phyloP scores from a whole-genome alignment of 2,113 vertebrate genomes.

The Gambusia holbrooki region DNA sequence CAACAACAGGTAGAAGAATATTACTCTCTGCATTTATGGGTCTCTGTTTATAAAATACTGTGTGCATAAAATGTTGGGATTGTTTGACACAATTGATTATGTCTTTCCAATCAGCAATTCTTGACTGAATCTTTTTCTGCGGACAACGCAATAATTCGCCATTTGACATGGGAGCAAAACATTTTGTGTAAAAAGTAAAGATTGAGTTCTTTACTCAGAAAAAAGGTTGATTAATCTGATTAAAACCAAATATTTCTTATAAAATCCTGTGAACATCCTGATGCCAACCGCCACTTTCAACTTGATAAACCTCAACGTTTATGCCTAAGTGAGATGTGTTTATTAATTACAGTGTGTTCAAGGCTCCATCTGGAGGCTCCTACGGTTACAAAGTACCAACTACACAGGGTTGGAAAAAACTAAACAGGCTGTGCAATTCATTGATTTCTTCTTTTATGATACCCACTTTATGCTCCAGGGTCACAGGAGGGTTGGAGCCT shows the following conservation, averaged over 20 bases:
- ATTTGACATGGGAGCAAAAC: not conserved
- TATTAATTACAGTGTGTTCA: not conserved
- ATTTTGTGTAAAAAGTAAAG: not conserved
- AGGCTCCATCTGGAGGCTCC: not conserved
- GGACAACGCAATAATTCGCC: not conserved
- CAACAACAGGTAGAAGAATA: constrained; percentile 89
- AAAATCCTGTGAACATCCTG: not conserved
- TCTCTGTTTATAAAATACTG: not conserved
- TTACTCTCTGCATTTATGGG: not conserved
- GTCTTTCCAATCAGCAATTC: no score
- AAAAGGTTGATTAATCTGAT: not conserved
- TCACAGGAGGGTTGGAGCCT: not conserved
- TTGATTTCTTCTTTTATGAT: not conserved
- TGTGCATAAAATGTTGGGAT: no score
- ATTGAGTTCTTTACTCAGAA: not conserved
- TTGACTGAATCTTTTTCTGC: no score
- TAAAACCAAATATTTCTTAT: not conserved
- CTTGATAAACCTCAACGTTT: not conserved
- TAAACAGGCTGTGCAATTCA: not conserved
- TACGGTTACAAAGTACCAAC: not conserved
- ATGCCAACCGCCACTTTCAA: not conserved
- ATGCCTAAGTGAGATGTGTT: not conserved
- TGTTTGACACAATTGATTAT: no score
- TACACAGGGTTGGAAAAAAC: not conserved
- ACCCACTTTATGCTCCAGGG: not conserved